Conservation (phyloP, 2,888 invertebrate species). For the Leistus spinibarbis region DNA sequence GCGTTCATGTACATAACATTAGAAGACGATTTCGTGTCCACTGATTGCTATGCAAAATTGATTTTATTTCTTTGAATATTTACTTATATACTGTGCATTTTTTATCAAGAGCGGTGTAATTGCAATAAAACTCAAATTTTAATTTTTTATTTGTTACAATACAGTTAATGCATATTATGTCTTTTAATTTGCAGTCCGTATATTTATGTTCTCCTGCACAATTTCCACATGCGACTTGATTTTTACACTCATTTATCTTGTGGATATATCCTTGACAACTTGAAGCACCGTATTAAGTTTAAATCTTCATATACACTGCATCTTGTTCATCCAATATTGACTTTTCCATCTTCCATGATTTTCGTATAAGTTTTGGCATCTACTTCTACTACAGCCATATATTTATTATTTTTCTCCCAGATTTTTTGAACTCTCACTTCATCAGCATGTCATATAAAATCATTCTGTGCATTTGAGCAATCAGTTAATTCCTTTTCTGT, state of each 20-base stretch:
- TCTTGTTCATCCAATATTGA: constrained; percentile 12
- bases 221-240: background rate
- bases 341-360: background rate
- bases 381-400: background rate
- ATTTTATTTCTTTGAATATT: background rate
- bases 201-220: background rate
- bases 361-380: background rate
- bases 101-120: constrained; percentile 6
- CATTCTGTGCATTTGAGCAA: background rate
- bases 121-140: background rate
- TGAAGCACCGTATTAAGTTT: background rate
- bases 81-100: background rate
- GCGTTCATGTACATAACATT: constrained; percentile 4
- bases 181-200: background rate
- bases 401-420: background rate
- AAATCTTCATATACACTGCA: constrained; percentile 17
- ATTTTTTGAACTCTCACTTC: background rate
- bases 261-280: constrained; percentile 8
- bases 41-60: constrained; percentile 6
- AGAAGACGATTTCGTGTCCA: background rate
- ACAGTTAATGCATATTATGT: background rate
- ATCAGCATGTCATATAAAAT: background rate
- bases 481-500: background rate
- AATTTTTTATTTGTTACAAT: background rate
- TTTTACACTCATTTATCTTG: background rate